Base-by-base conservation (phyloP, 2,888 invertebrate genomes). In the Xanthostigma xanthostigma region DNA sequence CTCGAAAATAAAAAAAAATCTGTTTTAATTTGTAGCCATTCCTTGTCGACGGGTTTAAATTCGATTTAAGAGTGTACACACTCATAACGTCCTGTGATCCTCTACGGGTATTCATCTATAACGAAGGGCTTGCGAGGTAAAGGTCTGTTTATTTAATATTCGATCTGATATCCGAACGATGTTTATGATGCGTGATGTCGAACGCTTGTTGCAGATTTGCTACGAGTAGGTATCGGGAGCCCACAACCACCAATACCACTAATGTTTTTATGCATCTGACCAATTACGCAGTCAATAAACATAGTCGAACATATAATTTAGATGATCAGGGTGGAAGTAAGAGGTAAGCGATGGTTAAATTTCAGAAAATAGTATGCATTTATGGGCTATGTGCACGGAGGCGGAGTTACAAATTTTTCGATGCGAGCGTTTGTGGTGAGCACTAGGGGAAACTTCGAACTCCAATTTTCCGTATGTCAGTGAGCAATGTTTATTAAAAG, bases 251-350 rank as follows among this genome's bases (percentile, higher is more conserved):
- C 53, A 94, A 94, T 60, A 79, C 84, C 8, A 79, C 81, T 1
- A 92, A 94, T 63, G 81, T 91, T 12, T 93, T 84, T 62, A 94
- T 94, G 93, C 94, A 94, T 63, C 69, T 94, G 50, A 94, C 94
- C 9, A 94, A 94, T 68, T 94, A 94, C 63, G 88, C 94, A 1
- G 81, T 94, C 13, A 94, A 94, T 64, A 92, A 90, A 63, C 85
- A 88, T 61, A 92, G 88, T 61, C 76, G 84, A 17, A 86, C 86
- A 50, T 93, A 87, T 61, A 79, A 88, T 36, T 75, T 82, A 50
- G 90, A 93, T 63, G 82, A 83, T 1, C 86, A 89, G 62, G 80
- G 79, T 11, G 93, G 93, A 14, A 93, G 91, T 62, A 94, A 94
- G 69, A 77, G 93, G 77, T 85, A 64, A 56, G 53, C 64, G 44